phyloP scores from a whole-genome alignment of 2,113 vertebrate genomes.

The Aleadryas rufinucha region DNA sequence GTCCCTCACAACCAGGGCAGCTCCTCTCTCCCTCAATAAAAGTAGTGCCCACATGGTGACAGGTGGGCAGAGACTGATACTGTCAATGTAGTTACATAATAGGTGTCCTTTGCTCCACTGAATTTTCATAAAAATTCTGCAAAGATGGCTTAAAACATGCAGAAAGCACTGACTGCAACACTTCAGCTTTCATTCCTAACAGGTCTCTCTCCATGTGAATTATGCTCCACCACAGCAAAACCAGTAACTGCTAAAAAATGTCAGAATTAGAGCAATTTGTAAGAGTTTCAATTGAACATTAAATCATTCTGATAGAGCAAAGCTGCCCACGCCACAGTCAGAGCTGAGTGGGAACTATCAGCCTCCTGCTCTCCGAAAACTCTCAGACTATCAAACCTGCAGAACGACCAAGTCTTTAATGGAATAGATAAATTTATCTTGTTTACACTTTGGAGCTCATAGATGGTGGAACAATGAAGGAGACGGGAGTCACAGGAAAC shows the following conservation, averaged over 20 bases:
- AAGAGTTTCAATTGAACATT: slow-evolving; percentile 6
- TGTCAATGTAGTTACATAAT: not conserved
- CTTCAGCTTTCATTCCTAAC: not conserved
- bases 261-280: slow-evolving; percentile 21
- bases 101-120: not conserved
- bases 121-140: not conserved
- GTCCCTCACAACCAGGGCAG: not conserved
- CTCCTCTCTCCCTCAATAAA: not conserved
- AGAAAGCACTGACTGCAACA: not conserved
- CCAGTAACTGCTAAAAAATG: not conserved
- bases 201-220: not conserved
- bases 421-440: slow-evolving; percentile 51
- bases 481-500: not conserved
- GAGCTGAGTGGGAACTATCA: slow-evolving; percentile 40
- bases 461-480: not conserved
- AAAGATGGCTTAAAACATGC: not conserved
- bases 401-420: slow-evolving; percentile 19
- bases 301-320: not conserved
- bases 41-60: not conserved
- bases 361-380: slow-evolving; percentile 23
- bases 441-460: not conserved
- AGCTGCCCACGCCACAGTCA: not conserved
- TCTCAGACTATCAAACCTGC: slow-evolving; percentile 27
- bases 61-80: not conserved
- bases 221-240: not conserved